Evolutionary conservation across 2,888 invertebrate genomes (phyloP).

Genomic region (Harpagoxenus sublaevis): DNA sequence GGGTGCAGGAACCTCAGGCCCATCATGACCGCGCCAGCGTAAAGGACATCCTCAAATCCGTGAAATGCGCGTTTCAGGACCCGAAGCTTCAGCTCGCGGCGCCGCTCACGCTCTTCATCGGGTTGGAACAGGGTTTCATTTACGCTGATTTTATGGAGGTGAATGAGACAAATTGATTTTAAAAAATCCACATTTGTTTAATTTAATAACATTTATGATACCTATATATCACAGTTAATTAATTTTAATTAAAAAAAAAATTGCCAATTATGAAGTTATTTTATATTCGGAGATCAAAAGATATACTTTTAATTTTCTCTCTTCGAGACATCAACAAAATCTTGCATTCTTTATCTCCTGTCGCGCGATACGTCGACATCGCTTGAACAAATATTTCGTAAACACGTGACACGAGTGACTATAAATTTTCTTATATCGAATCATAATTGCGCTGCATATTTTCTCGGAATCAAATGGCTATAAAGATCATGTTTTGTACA

Average conservation of each 20-base stretch:
- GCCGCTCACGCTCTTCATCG: conserved; percentile 93
- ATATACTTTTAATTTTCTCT: too few relatives aligned
- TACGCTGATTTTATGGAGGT: conserved; percentile 94
- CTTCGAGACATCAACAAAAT: background rate
- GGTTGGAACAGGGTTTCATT: conserved; percentile 94
- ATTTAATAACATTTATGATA: background rate
- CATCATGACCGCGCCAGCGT: conserved; percentile 75
- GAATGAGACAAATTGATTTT: conserved; percentile 58
- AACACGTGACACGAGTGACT: background rate
- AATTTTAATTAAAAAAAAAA: background rate
- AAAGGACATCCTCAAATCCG: conserved; percentile 85
- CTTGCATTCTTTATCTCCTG: background rate
- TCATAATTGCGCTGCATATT: background rate
- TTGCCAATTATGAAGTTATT: background rate
- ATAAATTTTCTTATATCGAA: background rate
- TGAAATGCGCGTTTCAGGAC: conserved; percentile 88
- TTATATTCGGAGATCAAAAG: background rate
- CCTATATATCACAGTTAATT: background rate
- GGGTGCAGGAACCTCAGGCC: conserved; percentile 81
- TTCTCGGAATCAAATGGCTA: background rate
- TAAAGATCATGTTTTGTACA: conserved; percentile 81
- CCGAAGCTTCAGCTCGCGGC: conserved; percentile 90
- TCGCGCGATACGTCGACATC: too few relatives aligned
- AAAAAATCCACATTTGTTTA: background rate
- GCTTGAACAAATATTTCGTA: conserved; percentile 2